Base-by-base conservation (phyloP, 2,797 vertebrate species). In the Oreochromis grahami region DNA sequence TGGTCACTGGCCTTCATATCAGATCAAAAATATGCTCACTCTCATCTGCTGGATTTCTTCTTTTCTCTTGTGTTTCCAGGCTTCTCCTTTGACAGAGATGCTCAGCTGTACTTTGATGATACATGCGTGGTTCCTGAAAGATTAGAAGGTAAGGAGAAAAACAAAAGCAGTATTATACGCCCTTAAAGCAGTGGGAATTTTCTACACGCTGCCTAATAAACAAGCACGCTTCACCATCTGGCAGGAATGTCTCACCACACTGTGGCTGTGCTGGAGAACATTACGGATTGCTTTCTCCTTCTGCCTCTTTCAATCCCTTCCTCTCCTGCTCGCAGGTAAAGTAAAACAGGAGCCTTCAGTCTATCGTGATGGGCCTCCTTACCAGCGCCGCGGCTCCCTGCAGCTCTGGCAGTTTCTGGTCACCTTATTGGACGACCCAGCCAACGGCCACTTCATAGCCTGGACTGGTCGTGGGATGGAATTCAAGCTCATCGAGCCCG, bases 401-500 rank as follows among this genome's bases (percentile, higher is more conserved):
- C 98, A 99, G 95, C 97, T 99, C 77, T 99, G 98, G 98, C 98
- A 99, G 87, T 99, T 99, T 88, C 96, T 99, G 26, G 98, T 99
- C 86, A 98, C 98, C 0, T 95, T 99, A 43, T 96, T 99, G 56
- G 98, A 99, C 1, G 98, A 99, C 91, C 98, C 98, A 0, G 97
- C 98, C 83, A 99, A 99, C 0, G 97, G 98, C 4, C 98, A 99
- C 91, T 99, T 99, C 94, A 99, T 99, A 1, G 98, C 98, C 36
- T 99, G 98, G 98, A 99, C 98, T 0, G 98, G 98, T 24, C 97
- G 98, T 2, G 98, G 98, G 91, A 99, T 99, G 98, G 98, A 99
- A 91, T 99, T 99, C 94, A 99, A 99, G 89, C 96, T 99, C 86
- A 99, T 99, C 0, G 98, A 99, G 90, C 98, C 98, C 0, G 98